Conservation (phyloP, 2,888 invertebrate species). For the Gymnocheta viridis region DNA sequence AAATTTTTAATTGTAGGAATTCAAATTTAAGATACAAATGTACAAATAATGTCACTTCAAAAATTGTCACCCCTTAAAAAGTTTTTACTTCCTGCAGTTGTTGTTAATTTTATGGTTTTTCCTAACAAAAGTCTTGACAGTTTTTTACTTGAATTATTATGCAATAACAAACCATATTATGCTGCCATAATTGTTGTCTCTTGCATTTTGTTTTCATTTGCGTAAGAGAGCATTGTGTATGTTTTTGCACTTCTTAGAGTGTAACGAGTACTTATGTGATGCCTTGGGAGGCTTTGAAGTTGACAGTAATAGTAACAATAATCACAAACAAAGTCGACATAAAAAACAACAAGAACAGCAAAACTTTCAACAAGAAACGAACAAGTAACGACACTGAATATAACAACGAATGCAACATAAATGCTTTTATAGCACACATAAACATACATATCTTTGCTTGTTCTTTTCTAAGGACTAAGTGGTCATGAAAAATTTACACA, state of each 20-base stretch:
- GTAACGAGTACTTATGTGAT: conserved; percentile 42
- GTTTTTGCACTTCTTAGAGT: conserved; percentile 14
- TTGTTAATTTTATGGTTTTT: neutral
- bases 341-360: conserved; percentile 13
- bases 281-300: conserved; percentile 63
- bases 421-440: conserved; percentile 34
- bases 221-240: neutral
- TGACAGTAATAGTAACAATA: conserved; percentile 66
- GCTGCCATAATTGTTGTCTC: conserved; percentile 41
- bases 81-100: neutral
- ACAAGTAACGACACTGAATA: neutral
- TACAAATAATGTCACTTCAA: neutral
- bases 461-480: conserved; percentile 53
- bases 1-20: no score
- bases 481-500: conserved; percentile 68
- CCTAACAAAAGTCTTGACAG: conserved; percentile 3
- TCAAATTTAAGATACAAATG: neutral
- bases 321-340: conserved; percentile 48
- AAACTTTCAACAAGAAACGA: neutral
- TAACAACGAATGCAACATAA: conserved; percentile 17
- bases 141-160: conserved; percentile 24
- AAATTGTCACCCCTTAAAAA: neutral
- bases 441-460: conserved; percentile 27
- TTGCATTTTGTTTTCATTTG: conserved; percentile 23
- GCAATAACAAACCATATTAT: conserved; percentile 33